Base-by-base conservation (phyloP, 92 coral and sea anemone genomes). In the Galaxea fascicularis region DNA sequence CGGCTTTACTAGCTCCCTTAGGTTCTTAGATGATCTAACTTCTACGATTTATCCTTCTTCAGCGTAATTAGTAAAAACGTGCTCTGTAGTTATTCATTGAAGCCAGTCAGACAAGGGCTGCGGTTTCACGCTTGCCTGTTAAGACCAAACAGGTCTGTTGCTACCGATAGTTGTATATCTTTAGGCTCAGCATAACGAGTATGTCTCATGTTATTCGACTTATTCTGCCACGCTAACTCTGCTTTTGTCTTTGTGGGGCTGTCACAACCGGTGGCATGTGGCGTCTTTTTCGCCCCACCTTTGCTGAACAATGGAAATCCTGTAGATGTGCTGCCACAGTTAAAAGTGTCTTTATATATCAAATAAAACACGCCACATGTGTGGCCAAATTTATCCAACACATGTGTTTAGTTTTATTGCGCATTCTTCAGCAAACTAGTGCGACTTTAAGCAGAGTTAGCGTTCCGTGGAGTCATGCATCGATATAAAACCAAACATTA, bases 231-330 rank as follows among this genome's bases (percentile, higher is more conserved):
- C 29, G 29, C 28, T n/a, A n/a, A n/a, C 65, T 60, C 65, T 60
- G 63, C 22, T 60, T 60, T 60, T 60, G 65, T 57, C 28, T 60
- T n/a, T 26, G 65, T n/a, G 65, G 65, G 28, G 28, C 65, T n/a
- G 65, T 29, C 65, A 60, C 65, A 60, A n/a, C 11, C 29, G 65
- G 65, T 21, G 65, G 65, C 65, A n/a, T 60, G 65, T 60, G 65
- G 65, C 65, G 29, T 60, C 28, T 60, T 60, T 60, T 60, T 60
- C 65, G 29, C 29, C 28, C 65, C 65, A 60, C 65, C 28, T 60
- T 57, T 14, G 63, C 22, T 57, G 63, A 57, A 10, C 22, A 57
- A 57, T 10, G 21, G 21, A 10, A 57, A 0, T 16, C 22, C 22
- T 57, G 21, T 13, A 57, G 3, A 57, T 35, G 2, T 35, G 6